Evolutionary conservation across 2,888 invertebrate genomes (phyloP).

Genomic region (Melieria omissa): DNA sequence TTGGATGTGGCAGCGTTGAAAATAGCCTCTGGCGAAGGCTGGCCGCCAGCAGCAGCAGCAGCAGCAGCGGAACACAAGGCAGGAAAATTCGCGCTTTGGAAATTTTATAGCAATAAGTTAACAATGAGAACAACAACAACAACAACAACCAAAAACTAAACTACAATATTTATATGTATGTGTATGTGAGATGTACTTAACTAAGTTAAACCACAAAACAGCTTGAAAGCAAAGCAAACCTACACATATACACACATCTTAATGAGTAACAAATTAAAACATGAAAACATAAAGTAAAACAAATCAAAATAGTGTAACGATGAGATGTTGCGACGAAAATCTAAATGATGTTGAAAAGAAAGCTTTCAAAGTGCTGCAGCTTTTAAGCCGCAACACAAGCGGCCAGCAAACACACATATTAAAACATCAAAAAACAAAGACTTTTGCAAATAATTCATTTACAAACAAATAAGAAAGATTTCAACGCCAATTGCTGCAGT

Average conservation of each 20-base stretch:
- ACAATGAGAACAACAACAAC: conserved; percentile 43
- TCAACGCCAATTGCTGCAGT: too few species aligned
- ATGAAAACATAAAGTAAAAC: conserved; percentile 22
- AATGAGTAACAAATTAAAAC: conserved; percentile 19
- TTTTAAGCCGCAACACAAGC: conserved; percentile 28
- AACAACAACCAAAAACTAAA: conserved; percentile 27
- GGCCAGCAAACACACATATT: conserved; percentile 10
- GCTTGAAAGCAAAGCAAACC: conserved; percentile 22
- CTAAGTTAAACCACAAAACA: conserved; percentile 12
- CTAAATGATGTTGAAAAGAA: not conserved
- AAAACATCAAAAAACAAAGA: conserved; percentile 7
- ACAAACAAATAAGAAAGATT: not conserved
- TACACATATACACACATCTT: conserved; percentile 6
- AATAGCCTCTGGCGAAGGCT: not conserved
- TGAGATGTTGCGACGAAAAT: conserved; percentile 18
- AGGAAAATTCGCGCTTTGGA: conserved; percentile 2
- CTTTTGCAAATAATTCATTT: conserved; percentile 24
- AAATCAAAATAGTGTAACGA: conserved; percentile 40
- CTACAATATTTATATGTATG: conserved; percentile 1
- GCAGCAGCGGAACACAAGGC: conserved; percentile 3
- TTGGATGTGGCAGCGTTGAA: not conserved
- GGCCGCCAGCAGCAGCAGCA: conserved; percentile 3
- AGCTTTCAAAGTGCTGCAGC: conserved; percentile 8
- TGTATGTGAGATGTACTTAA: not conserved
- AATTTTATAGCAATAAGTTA: conserved; percentile 51